phyloP scores from a whole-genome alignment of 2,888 invertebrate genomes.

The Polydrusus pterygomalis region DNA sequence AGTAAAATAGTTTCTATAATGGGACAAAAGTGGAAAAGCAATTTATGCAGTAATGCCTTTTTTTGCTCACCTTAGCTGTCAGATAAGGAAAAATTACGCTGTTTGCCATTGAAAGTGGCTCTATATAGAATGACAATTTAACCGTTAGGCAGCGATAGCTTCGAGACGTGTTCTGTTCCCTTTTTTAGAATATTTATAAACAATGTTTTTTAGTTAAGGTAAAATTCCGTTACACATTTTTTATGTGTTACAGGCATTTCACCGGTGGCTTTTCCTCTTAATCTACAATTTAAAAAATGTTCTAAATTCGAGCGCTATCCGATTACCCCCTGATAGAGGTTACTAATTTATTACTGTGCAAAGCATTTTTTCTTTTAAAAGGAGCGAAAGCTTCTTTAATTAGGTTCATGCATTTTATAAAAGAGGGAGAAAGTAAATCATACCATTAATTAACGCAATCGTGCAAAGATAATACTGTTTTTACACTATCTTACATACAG shows the following conservation, averaged over 20 bases:
- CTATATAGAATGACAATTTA: constrained; percentile 22
- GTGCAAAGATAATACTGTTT: constrained; percentile 34
- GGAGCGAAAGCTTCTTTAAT: neutral
- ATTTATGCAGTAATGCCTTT: constrained; percentile 35
- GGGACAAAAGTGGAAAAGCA: constrained; percentile 37
- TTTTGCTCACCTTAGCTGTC: constrained; percentile 20
- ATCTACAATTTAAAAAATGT: too few relatives aligned
- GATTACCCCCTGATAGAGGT: too few relatives aligned
- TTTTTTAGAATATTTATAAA: constrained; percentile 40
- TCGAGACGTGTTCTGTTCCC: constrained; percentile 24
- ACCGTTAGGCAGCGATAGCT: constrained; percentile 38
- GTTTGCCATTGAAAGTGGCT: constrained; percentile 48
- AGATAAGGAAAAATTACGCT: constrained; percentile 44
- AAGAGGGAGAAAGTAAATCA: neutral
- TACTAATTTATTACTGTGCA: neutral
- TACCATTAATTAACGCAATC: constrained; percentile 5
- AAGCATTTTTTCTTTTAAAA: neutral
- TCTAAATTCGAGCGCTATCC: too few relatives aligned
- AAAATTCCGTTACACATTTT: constrained; percentile 27
- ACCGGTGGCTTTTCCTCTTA: too few relatives aligned
- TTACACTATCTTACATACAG: constrained; percentile 28
- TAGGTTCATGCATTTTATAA: neutral
- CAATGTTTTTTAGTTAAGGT: constrained; percentile 25
- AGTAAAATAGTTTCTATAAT: constrained; percentile 37
- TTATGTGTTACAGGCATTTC: neutral